Base-by-base conservation (phyloP, 2,888 invertebrate species). In the Acanthosepion esculentum region DNA sequence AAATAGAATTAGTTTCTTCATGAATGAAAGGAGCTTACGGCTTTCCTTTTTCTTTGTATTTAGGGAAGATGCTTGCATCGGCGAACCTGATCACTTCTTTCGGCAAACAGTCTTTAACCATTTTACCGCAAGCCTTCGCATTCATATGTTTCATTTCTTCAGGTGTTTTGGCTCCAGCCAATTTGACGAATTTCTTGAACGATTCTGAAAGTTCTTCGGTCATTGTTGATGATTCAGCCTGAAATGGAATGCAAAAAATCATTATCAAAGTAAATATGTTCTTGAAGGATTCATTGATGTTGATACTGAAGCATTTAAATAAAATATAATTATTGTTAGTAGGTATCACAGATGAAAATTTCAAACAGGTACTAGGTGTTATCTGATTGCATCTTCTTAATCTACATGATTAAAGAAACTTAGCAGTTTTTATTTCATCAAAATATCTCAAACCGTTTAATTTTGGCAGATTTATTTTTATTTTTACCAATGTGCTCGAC, bases 21-120 rank as follows among this genome's bases (percentile, higher is more conserved):
- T 48, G 12, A 92, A 92, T n/a, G 48, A 10, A 48, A 12, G 12
- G 1, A 92, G 23, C 94, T 64, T 64, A 94, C 94, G 41, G 94
- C 26, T 94, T 94, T 48, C 59, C 64, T 59, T 94, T 94, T 41
- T 94, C 95, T 91, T 95, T 92, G 91, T 95, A 41, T 91, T 94
- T 94, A 78, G 96, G 96, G 94, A 96, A 96, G 8, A 96, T 96
- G 78, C 95, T 95, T 92, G 96, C 95, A 91, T 96, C 96, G 94
- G 95, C 95, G 29, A 96, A 96, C 0, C 93, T 94, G 12, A 48
- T n/a, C 12, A 94, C 48, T 33, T 95, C 94, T 53, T 95, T 95
- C 10, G 95, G 95, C 92, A 95, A 93, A 94, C 95, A 94, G 64
- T 96, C 95, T 59, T 94, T 94, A 18, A 95, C 95, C 94, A 96